phyloP scores from a whole-genome alignment of 2,888 invertebrate species.

The Rotaria macrura region DNA sequence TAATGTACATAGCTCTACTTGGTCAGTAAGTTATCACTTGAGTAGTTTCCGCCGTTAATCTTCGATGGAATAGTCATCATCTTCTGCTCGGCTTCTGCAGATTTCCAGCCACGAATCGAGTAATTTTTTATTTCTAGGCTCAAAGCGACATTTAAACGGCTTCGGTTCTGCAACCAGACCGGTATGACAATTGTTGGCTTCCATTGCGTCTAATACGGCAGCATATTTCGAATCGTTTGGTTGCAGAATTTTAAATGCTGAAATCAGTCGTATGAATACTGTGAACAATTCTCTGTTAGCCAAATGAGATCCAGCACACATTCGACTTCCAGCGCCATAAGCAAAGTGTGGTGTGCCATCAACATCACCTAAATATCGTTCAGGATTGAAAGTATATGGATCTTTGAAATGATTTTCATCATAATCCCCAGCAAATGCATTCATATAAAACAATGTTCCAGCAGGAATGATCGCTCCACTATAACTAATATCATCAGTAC shows the following conservation, averaged over 20 bases:
- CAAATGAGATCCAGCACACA: constrained; percentile 5
- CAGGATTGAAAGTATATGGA: not conserved
- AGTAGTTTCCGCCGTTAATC: no score
- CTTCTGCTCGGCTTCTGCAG: not conserved
- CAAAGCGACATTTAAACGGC: not conserved
- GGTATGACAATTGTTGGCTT: not conserved
- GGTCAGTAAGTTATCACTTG: no score
- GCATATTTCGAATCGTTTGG: not conserved
- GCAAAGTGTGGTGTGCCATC: not conserved
- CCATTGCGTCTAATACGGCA: not conserved
- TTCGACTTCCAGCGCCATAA: not conserved
- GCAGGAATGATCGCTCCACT: not conserved
- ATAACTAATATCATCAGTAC: not conserved
- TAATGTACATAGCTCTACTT: no score
- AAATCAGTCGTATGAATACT: not conserved
- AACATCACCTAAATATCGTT: constrained; percentile 2
- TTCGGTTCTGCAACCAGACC: not conserved
- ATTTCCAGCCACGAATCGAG: not conserved
- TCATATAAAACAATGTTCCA: constrained; percentile 5
- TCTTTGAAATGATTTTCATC: not conserved
- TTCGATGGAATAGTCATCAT: not conserved
- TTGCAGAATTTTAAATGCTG: not conserved
- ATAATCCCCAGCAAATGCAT: constrained; percentile 9
- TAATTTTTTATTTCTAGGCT: not conserved
- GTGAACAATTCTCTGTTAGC: not conserved